phyloP scores from a whole-genome alignment of 2,113 vertebrate species.

The Ctenodactylus gundi region DNA sequence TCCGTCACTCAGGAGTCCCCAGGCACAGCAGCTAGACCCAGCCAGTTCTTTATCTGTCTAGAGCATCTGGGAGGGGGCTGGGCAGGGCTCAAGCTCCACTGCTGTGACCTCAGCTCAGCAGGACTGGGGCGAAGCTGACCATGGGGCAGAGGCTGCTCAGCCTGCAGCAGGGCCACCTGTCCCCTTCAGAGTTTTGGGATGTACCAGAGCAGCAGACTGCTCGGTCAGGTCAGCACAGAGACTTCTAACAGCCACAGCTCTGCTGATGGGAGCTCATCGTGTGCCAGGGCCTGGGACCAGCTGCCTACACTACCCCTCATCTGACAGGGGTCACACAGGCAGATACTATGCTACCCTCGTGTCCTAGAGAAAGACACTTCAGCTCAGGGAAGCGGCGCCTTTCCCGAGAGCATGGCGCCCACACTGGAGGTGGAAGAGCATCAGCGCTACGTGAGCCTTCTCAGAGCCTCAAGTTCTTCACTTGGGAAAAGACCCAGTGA shows the following conservation, averaged over 20 bases:
- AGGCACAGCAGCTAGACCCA: not conserved
- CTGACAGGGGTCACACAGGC: not conserved
- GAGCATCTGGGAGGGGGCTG: not conserved
- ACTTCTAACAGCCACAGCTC: not conserved
- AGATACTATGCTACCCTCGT: not conserved
- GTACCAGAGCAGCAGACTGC: not conserved
- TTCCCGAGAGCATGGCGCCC: no score
- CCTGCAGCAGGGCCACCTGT: rapidly evolving
- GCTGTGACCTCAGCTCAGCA: not conserved
- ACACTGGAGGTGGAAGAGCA: no score
- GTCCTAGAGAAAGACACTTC: not conserved
- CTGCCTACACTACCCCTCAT: not conserved
- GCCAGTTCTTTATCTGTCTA: not conserved
- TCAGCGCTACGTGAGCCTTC: no score
- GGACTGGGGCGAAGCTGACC: not conserved
- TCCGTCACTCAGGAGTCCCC: not conserved
- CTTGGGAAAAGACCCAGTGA: not conserved
- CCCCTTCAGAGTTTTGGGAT: not conserved
- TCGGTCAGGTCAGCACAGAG: not conserved
- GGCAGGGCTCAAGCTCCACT: not conserved
- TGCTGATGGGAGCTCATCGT: rapidly evolving
- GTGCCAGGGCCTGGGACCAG: not conserved
- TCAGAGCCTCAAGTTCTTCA: not conserved
- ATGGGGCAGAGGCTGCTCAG: not conserved
- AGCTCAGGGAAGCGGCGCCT: not conserved